Conservation (phyloP, 1,140 invertebrate genomes). For the Phymastichus coffea region DNA sequence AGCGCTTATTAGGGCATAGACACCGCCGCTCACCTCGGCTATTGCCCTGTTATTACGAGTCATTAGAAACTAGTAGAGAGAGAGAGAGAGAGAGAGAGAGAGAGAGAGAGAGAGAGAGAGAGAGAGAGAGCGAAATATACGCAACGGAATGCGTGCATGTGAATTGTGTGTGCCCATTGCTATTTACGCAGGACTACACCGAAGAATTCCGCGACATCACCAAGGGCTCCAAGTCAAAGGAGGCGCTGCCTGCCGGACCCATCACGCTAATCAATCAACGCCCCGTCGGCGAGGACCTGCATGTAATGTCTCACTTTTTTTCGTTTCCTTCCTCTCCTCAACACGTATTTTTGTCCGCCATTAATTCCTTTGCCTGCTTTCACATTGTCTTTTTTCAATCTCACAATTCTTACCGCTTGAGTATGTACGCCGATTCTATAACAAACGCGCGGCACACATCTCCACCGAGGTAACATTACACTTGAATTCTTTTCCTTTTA, state of each 20-base stretch:
- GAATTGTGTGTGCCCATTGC: conserved; percentile 51
- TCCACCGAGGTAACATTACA: conserved; percentile 10
- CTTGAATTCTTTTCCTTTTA: no score
- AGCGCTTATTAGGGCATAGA: neutral
- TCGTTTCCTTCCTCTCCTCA: neutral
- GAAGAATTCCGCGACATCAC: conserved; percentile 95
- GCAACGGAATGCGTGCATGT: conserved; percentile 53
- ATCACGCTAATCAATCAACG: conserved; percentile 97
- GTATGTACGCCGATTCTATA: no score
- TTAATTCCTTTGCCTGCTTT: no score
- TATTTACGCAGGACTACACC: conserved; percentile 82
- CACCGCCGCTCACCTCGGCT: neutral
- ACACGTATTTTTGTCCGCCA: no score
- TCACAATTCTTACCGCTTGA: no score
- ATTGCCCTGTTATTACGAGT: conserved; percentile 1
- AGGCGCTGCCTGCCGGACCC: conserved; percentile 82
- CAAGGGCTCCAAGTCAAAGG: conserved; percentile 87
- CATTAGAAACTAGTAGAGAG: conserved; percentile 1
- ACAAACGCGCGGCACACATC: conserved; percentile 6
- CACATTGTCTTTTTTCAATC: no score
- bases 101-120: neutral
- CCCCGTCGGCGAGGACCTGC: conserved; percentile 90
- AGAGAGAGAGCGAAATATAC: no score
- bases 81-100: neutral
- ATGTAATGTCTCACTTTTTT: conserved; percentile 67